A percentile compares a stretch with the other conserved stretches of the same genome.
Evolutionary conservation across 1,140 invertebrate genomes (phyloP).

Genomic region (Cyphomyrmex costatus): DNA sequence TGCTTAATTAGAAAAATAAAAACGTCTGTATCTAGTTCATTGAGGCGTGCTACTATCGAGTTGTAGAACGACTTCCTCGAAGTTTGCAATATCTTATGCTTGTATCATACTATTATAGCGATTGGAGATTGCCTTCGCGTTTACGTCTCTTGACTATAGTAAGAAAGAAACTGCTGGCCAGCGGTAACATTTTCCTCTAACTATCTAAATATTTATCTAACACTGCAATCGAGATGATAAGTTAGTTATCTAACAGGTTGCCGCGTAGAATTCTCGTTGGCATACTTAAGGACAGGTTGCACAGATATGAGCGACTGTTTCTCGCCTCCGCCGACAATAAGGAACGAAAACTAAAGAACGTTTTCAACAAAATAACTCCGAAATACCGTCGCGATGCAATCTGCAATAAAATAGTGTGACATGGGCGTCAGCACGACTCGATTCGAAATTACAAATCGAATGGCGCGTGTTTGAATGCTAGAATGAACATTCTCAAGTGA

Average conservation of each 20-base stretch:
- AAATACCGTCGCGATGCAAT: neutral
- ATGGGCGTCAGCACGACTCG: no score
- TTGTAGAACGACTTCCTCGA: constrained; percentile 3
- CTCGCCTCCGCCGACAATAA: constrained; percentile 9
- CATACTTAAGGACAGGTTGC: constrained; percentile 51
- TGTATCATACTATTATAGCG: no score
- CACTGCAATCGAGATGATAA: constrained; percentile 44
- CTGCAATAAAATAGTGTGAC: no score
- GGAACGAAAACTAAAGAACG: neutral
- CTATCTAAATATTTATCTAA: constrained; percentile 58
- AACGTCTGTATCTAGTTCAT: neutral
- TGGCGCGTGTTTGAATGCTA: neutral
- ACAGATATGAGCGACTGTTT: neutral
- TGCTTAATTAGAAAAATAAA: constrained; percentile 14
- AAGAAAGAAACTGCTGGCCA: no score
- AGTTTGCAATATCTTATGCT: neutral
- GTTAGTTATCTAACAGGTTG: constrained; percentile 17
- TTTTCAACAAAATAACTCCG: neutral
- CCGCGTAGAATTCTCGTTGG: constrained; percentile 31
- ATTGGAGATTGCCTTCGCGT: no score
- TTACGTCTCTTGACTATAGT: no score
- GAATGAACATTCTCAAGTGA: neutral
- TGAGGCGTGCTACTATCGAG: neutral
- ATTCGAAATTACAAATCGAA: constrained; percentile 10
- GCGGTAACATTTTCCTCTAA: neutral